Percentiles rank a stretch among this genome's conserved stretches.
phyloP scores from a whole-genome alignment of 2,113 vertebrate genomes.

The Phodopus roborovskii region DNA sequence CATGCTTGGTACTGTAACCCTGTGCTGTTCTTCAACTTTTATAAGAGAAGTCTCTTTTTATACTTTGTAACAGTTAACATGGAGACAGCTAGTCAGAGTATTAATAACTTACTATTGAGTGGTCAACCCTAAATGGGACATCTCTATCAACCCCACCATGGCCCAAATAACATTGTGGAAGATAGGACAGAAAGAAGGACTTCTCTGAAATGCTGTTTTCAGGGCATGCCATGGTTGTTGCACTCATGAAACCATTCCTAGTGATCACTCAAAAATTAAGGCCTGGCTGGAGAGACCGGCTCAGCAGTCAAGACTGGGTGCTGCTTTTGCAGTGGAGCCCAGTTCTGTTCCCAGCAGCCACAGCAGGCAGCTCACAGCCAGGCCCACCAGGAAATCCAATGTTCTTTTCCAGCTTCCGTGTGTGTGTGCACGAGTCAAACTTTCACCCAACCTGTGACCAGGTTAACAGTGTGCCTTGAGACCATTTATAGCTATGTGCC shows the following conservation, averaged over 20 bases:
- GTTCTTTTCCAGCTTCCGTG: background rate
- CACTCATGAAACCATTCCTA: background rate
- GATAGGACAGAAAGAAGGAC: background rate
- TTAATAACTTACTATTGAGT: background rate
- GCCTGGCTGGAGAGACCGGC: background rate
- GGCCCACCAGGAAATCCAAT: background rate
- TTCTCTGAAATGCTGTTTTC: background rate
- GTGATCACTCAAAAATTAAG: background rate
- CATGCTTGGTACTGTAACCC: background rate
- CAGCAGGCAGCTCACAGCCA: background rate
- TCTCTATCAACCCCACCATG: background rate
- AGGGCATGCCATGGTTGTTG: background rate
- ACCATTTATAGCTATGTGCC: background rate
- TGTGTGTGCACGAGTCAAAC: background rate
- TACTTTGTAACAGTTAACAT: background rate
- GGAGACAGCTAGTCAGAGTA: background rate
- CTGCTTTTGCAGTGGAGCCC: background rate
- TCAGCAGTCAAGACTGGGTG: background rate
- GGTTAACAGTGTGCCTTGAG: background rate
- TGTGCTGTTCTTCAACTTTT: background rate
- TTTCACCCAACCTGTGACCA: background rate
- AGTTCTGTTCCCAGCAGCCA: background rate
- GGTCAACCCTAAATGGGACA: background rate
- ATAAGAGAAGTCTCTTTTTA: background rate
- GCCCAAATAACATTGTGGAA: background rate